A percentile compares a stretch with the other conserved stretches of the same genome.
phyloP scores from a whole-genome alignment of 2,113 vertebrate species.

The Boulengeromyrus knoepffleri region DNA sequence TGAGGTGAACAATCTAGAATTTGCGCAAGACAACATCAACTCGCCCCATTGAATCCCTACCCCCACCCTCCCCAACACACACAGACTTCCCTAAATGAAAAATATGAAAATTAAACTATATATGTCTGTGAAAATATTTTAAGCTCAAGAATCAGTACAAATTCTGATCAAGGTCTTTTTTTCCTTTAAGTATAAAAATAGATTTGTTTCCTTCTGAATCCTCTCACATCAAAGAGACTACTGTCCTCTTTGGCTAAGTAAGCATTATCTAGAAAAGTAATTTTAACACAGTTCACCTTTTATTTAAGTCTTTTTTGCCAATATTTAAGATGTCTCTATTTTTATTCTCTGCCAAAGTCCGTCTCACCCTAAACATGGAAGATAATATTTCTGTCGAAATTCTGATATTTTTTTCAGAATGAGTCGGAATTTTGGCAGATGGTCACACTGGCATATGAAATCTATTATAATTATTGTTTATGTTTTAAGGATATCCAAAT shows the following conservation, averaged over 20 bases:
- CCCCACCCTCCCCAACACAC: constrained; percentile 41
- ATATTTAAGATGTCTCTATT: background rate
- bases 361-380: constrained; percentile 10
- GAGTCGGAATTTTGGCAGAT: background rate
- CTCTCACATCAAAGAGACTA: constrained; percentile 66
- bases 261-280: constrained; percentile 69
- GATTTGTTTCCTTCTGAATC: constrained; percentile 77
- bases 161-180: constrained; percentile 74
- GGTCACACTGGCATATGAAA: background rate
- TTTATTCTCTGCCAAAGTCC: constrained; percentile 9
- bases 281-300: constrained; percentile 53
- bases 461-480: background rate
- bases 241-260: constrained; percentile 73
- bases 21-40: constrained; percentile 54
- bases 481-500: background rate
- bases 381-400: constrained; percentile 11
- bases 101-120: constrained; percentile 68
- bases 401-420: constrained; percentile 10
- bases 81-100: constrained; percentile 56
- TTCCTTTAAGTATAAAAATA: constrained; percentile 80
- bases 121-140: constrained; percentile 66
- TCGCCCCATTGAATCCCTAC: constrained; percentile 54
- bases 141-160: constrained; percentile 80
- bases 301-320: constrained; percentile 12
- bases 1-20: constrained; percentile 11